A percentile compares a stretch with the other conserved stretches of the same genome.
Evolutionary conservation across 2,888 invertebrate species (phyloP).

Genomic region (Temnothorax rugatulus): DNA sequence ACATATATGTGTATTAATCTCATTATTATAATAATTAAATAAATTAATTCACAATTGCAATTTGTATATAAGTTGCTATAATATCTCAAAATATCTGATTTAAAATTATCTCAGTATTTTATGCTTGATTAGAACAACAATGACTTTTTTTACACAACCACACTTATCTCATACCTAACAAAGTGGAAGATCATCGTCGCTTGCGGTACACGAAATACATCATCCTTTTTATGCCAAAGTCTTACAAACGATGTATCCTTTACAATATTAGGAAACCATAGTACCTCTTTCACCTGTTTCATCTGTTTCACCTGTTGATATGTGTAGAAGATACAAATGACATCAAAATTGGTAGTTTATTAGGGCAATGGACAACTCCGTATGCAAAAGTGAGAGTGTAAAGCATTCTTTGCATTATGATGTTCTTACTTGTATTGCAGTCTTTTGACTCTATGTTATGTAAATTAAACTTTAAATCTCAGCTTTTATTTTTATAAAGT

Average conservation of each 20-base stretch:
- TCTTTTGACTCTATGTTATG: neutral
- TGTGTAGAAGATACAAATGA: neutral
- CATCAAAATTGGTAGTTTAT: neutral
- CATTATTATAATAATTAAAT: no score
- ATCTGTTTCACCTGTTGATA: no score
- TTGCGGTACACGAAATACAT: conserved; percentile 91
- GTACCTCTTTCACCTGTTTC: no score
- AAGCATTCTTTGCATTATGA: neutral
- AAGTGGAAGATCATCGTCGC: conserved; percentile 93
- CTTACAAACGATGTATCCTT: conserved; percentile 93
- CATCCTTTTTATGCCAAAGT: conserved; percentile 98
- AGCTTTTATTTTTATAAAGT: neutral
- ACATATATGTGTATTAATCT: no score
- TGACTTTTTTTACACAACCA: neutral
- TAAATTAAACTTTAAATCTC: neutral
- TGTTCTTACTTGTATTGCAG: no score
- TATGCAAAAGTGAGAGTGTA: neutral
- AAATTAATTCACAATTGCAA: no score
- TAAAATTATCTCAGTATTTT: no score
- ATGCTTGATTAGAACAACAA: no score
- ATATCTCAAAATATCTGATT: no score
- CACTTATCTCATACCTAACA: conserved; percentile 88
- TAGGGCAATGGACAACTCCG: neutral
- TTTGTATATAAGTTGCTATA: no score
- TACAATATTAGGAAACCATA: conserved; percentile 91